phyloP scores from a whole-genome alignment of 1,140 invertebrate species.

The Ostrea edulis region DNA sequence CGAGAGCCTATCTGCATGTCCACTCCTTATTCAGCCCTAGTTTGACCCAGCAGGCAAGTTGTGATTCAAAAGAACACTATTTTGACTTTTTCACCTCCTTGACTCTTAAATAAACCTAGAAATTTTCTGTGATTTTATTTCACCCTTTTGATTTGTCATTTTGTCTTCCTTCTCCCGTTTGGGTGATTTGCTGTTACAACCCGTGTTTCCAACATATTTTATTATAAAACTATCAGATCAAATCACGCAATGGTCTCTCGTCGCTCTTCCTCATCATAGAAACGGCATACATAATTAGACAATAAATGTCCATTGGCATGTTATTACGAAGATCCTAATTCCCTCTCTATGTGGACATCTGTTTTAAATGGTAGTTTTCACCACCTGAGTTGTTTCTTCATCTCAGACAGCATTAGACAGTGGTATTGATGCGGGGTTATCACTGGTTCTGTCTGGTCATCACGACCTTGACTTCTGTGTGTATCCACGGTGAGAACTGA shows the following conservation, averaged over 20 bases:
- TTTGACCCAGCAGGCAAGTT: slow-evolving; percentile 5
- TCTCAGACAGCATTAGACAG: neutral
- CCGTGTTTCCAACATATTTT: too few relatives aligned
- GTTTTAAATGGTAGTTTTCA: neutral
- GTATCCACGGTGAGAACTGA: slow-evolving; percentile 2
- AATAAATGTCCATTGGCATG: neutral
- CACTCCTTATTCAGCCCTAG: neutral
- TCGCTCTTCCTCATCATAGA: neutral
- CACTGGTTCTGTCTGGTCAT: slow-evolving; percentile 11
- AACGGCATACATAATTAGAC: neutral
- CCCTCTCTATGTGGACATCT: neutral
- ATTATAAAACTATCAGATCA: too few relatives aligned
- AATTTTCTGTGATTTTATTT: neutral
- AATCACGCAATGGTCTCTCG: too few relatives aligned
- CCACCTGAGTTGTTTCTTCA: slow-evolving; percentile 11
- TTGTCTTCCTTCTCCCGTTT: too few relatives aligned
- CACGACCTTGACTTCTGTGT: slow-evolving; percentile 13
- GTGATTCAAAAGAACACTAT: neutral
- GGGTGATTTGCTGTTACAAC: too few relatives aligned
- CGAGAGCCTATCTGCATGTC: neutral
- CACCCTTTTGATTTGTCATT: neutral
- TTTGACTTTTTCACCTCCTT: slow-evolving; percentile 12
- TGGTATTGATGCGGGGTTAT: slow-evolving; percentile 10
- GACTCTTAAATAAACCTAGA: slow-evolving; percentile 4
- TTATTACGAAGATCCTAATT: neutral